These are phyloP conservation scores for Drosophila colorata DNA, from an alignment of 2,888 invertebrate genomes.

Conservation along the genomic window DNA sequence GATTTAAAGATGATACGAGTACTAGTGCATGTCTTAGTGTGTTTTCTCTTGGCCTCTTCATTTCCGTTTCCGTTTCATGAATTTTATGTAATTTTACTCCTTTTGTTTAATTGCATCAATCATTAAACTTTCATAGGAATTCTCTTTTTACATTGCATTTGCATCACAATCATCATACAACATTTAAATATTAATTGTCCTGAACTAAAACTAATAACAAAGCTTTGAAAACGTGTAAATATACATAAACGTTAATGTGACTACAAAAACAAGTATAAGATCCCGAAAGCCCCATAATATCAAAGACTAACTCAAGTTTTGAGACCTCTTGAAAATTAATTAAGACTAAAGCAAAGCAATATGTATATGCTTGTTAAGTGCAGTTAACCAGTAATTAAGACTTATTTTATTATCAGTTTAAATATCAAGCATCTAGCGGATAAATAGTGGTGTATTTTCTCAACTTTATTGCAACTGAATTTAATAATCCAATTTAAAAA, in stretches of 20 bases:
- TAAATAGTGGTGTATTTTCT: too few relatives aligned
- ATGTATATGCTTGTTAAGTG: not conserved
- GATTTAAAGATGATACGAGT: conserved; percentile 12
- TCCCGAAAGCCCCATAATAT: not conserved
- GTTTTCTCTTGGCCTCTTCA: conserved; percentile 12
- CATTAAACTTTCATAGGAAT: conserved; percentile 44
- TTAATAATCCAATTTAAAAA: not conserved
- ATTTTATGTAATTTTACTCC: conserved; percentile 24
- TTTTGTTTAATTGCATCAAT: conserved; percentile 36
- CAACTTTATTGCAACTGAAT: not conserved
- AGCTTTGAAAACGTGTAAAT: conserved; percentile 67
- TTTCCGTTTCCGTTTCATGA: conserved; percentile 45
- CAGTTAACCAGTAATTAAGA: too few relatives aligned
- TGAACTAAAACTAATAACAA: conserved; percentile 20
- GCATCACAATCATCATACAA: conserved; percentile 42
- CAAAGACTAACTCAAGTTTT: conserved; percentile 20
- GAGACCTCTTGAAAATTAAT: not conserved
- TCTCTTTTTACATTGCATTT: conserved; percentile 31
- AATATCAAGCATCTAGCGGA: too few relatives aligned
- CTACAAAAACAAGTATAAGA: conserved; percentile 1
- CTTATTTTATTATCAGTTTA: too few relatives aligned
- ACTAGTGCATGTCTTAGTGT: conserved; percentile 58
- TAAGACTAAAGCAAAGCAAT: not conserved
- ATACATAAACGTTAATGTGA: conserved; percentile 64
- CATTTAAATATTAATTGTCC: conserved; percentile 48